Evolutionary conservation across 2,113 vertebrate genomes (phyloP).

Genomic region (Condylura cristata): DNA sequence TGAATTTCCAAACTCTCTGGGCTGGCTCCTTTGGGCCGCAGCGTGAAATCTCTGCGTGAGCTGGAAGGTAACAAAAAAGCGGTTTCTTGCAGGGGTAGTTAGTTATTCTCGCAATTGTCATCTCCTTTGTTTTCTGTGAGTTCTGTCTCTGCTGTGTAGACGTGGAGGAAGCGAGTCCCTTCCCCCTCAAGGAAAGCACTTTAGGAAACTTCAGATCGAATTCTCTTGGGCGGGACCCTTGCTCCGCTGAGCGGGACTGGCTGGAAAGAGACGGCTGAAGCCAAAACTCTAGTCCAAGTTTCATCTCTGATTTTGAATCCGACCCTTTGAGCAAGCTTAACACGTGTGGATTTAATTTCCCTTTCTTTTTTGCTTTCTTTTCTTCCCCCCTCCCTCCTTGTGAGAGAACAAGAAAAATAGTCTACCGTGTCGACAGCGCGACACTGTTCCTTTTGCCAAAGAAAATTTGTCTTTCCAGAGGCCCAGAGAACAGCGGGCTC

Average conservation of each 20-base stretch:
- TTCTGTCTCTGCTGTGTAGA: neutral
- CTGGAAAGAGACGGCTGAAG: conserved; percentile 31
- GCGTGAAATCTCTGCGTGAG: neutral
- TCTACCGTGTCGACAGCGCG: conserved; percentile 76
- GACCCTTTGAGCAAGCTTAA: conserved; percentile 69
- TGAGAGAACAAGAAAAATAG: conserved; percentile 79
- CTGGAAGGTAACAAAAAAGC: neutral
- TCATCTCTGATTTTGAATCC: conserved; percentile 67
- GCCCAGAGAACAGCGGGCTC: conserved; percentile 26
- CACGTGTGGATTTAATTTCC: conserved; percentile 80
- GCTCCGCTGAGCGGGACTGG: neutral
- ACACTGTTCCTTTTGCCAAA: conserved; percentile 74
- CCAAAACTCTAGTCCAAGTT: neutral
- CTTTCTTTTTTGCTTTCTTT: conserved; percentile 73
- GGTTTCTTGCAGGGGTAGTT: neutral
- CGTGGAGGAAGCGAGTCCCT: neutral
- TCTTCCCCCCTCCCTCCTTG: neutral
- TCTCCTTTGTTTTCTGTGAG: conserved; percentile 21
- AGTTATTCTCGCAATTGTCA: neutral
- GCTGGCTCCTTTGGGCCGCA: neutral
- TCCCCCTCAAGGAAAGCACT: neutral
- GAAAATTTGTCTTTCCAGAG: conserved; percentile 78
- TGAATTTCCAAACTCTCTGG: neutral
- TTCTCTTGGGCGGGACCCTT: neutral
- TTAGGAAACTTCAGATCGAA: conserved; percentile 27